Evolutionary conservation across 2,113 vertebrate species (phyloP).

Genomic region (Setophaga kirtlandii): DNA sequence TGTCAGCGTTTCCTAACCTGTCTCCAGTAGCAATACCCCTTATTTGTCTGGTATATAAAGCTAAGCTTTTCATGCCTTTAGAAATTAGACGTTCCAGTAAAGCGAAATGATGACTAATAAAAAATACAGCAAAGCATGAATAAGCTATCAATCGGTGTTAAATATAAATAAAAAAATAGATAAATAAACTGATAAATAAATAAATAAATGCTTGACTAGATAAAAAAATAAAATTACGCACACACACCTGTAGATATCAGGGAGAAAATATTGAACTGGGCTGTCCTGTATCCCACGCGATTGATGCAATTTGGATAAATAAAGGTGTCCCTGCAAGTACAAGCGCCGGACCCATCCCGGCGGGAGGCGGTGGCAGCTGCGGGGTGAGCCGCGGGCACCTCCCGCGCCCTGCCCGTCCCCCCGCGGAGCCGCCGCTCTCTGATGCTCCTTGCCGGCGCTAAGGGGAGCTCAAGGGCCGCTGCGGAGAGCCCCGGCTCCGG

Average conservation of each 20-base stretch:
- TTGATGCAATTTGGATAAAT: conserved; percentile 64
- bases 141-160: background rate
- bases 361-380: background rate
- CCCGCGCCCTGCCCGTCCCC: background rate
- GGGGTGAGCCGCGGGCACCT: background rate
- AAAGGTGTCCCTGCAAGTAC: background rate
- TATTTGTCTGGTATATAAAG: background rate
- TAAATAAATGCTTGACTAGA: background rate
- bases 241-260: conserved; percentile 42
- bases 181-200: background rate
- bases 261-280: conserved; percentile 37
- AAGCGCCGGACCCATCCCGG: rapidly evolving
- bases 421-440: rapidly evolving
- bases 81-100: background rate
- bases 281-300: conserved; percentile 64
- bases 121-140: background rate
- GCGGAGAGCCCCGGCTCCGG: background rate
- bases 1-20: background rate
- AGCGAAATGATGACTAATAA: background rate
- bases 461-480: conserved; percentile 60
- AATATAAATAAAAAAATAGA: background rate
- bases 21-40: background rate
- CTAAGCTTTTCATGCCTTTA: background rate
- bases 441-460: conserved; percentile 32
- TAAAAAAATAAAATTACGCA: background rate